Evolutionary conservation across 2,888 invertebrate species (phyloP), one percentile per base, ranked within the genome.

Genomic region (Tricholauxania praeusta): DNA sequence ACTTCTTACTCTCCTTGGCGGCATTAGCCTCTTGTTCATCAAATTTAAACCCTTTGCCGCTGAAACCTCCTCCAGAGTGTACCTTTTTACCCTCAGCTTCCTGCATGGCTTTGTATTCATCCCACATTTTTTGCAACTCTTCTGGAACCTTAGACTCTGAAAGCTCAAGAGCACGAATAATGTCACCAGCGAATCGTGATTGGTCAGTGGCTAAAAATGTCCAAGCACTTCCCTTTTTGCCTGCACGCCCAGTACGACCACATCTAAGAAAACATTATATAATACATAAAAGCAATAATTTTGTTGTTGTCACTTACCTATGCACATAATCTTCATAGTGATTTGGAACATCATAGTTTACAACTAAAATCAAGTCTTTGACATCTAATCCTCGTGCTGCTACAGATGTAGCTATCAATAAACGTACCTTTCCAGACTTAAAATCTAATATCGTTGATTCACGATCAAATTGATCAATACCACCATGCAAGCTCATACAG

Each of bases 291-390:
- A 65, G 7, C 4, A 17, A 5, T 1, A 19, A 5, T 14, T 57
- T 12, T 22, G 12, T n/a, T n/a, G 15, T 3, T 22, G 10, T 48
- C 22, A 74, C 78, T 76, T 78, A 91, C 91, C 91, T 89, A 87
- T 99, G 99, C 22, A 99, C 99, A 87, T 99, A 99, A 87, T 99
- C 99, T 88, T 99, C 99, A 84, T 99, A 99, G 87, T 99, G 99
- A 88, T 99, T 99, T 0, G 99, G 99, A 82, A 98, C 98, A 88
- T 99, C 99, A 87, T 98, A 99, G 88, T 99, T 99, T 15, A 99
- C 94, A 3, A 99, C 99, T 48, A 99, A 89, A 82, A 98, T 97
- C 70, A 99, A 90, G 81, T 99, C 97, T 85, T 99, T 99, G 0
- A 99, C 99, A 86, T 99, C 99, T n/a, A 99, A 89, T 0, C 99